Percentiles rank a stretch among this genome's conserved stretches.
Evolutionary conservation across 2,888 invertebrate species (phyloP).

Genomic region (Hymenopus coronatus): DNA sequence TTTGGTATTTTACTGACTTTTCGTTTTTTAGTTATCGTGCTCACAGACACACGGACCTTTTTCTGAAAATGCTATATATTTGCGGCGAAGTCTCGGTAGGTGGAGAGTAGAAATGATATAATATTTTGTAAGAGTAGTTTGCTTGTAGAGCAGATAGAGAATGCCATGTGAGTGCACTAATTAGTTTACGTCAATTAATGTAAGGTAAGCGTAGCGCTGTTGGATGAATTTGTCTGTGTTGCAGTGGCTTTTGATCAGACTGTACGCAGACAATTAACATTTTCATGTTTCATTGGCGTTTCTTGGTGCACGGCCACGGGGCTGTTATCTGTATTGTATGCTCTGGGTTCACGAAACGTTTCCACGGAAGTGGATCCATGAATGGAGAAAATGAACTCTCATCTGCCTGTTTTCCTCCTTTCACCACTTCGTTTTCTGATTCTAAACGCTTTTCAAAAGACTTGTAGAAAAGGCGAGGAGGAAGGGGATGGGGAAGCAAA

Average conservation of each 20-base stretch:
- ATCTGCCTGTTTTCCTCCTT: background rate
- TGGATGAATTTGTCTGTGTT: background rate
- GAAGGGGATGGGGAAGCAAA: background rate
- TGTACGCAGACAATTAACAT: background rate
- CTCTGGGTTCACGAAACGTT: background rate
- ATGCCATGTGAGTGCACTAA: too few relatives aligned
- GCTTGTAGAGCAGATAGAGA: too few relatives aligned
- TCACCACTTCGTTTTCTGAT: background rate
- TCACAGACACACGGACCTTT: too few relatives aligned
- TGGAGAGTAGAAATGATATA: too few relatives aligned
- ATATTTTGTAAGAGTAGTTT: too few relatives aligned
- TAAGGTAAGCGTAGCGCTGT: too few relatives aligned
- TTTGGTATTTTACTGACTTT: too few relatives aligned
- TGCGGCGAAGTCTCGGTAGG: too few relatives aligned
- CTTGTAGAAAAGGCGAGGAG: background rate
- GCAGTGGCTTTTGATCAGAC: background rate
- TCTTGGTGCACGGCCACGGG: background rate
- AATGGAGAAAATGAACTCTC: background rate
- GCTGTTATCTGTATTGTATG: background rate
- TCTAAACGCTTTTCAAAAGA: background rate
- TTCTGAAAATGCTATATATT: too few relatives aligned
- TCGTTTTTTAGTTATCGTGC: too few relatives aligned
- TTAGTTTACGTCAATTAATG: too few relatives aligned
- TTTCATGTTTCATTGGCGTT: background rate
- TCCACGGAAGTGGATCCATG: background rate